A percentile compares a stretch with the other conserved stretches of the same genome.
These are phyloP conservation scores for Coptodon rendalli DNA, from an alignment of 2,113 vertebrate genomes.

Conservation along the genomic window DNA sequence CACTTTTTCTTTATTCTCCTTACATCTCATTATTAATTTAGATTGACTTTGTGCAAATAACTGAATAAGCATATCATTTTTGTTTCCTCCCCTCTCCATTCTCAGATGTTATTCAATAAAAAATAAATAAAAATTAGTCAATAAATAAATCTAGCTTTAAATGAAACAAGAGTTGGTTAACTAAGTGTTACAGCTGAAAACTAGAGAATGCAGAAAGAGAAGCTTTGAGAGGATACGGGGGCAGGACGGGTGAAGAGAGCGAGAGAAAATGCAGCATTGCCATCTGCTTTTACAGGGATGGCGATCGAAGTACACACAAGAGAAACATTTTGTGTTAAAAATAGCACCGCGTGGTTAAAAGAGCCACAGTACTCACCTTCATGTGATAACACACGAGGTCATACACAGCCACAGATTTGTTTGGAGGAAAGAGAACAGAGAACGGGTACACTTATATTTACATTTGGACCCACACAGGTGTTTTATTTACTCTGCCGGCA, in stretches of 20 bases:
- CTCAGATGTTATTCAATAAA: background rate
- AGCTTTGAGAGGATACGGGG: background rate
- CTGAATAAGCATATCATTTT: background rate
- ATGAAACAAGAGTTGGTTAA: background rate
- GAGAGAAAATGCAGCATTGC: background rate
- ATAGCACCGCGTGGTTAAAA: background rate
- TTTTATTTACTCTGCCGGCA: background rate
- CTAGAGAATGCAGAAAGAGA: background rate
- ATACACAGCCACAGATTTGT: background rate
- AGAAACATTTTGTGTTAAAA: slow-evolving; percentile 1
- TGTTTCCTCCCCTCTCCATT: background rate
- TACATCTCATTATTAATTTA: background rate
- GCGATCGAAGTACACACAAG: background rate
- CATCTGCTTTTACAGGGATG: background rate
- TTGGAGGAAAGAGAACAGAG: background rate
- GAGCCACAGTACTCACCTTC: background rate
- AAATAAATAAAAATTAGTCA: background rate
- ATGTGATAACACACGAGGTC: background rate
- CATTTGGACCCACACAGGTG: background rate
- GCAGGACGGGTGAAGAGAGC: background rate
- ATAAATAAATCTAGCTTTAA: background rate
- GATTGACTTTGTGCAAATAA: background rate
- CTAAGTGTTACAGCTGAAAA: background rate
- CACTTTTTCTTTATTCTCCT: background rate
- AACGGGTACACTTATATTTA: background rate